Evolutionary conservation across 1,140 invertebrate genomes (phyloP), one percentile per base, ranked within the genome.

Genomic region (Araneus ventricosus): DNA sequence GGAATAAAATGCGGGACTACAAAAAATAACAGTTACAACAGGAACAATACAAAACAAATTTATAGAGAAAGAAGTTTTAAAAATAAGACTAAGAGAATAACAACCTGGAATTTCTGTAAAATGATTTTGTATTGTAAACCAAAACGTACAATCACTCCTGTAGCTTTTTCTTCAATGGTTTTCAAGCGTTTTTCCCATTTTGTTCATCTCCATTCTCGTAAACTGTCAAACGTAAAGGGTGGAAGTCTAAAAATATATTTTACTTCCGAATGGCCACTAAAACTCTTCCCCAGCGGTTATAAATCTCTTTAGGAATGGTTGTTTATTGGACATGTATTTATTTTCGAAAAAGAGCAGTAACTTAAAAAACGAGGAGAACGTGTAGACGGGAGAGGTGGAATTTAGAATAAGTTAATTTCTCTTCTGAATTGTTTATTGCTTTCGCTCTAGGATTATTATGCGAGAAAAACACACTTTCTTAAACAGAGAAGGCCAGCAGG

Each of bases 211-310:
- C 30, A 34, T 75, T 75, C 70, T 17, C 70, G 17, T 75, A 75
- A 75, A 37, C 70, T 75, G 70, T 75, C 70, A 75, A 75, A 75
- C 17, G 52, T 20, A 61, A 8, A 34, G 34, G 22, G 34, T 37
- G 84, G 14, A n/a, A 24, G n/a, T 86, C 84, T 86, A 45, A 86
- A 45, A 86, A 86, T 59, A 86, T 61, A 86, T 86, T 86, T 61
- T 45, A 34, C 14, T 57, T 86, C 22, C 45, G 6, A 86, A 59
- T 34, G 8, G 84, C 30, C 84, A 86, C 17, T 59, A 86, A 86
- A 86, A 86, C 37, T 34, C 45, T 59, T 86, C 30, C 57, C 57
- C 22, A 10, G 22, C 2, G n/a, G 17, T 59, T 22, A 86, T 86
- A 86, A 86, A 86, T 86, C 84, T 61, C 84, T 59, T 7, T n/a